Percentiles rank a stretch among this genome's conserved stretches.
Conservation (phyloP, 2,113 vertebrate species). For the Ariopsis seemanni region DNA sequence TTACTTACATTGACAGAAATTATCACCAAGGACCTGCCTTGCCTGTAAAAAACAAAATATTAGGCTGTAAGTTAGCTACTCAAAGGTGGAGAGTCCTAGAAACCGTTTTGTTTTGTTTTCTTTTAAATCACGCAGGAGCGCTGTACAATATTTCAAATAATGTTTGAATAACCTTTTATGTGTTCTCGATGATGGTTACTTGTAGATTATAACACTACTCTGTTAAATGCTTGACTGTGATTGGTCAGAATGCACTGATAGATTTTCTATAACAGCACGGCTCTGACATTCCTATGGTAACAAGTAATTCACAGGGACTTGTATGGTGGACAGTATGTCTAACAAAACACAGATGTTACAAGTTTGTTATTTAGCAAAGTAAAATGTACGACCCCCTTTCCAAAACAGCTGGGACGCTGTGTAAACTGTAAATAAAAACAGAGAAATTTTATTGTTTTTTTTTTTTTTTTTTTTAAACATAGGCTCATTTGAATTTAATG, state of each 20-base stretch:
- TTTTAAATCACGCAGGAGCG: neutral
- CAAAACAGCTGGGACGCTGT: no score
- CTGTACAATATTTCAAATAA: neutral
- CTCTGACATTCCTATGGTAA: neutral
- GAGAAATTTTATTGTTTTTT: no score
- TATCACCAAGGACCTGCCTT: constrained; percentile 85
- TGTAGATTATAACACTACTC: neutral
- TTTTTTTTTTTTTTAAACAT: no score
- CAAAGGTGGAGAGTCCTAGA: neutral
- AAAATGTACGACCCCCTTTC: neutral
- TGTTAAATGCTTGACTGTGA: neutral
- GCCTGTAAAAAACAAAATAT: constrained; percentile 69
- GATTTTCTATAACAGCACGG: neutral
- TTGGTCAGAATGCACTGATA: neutral
- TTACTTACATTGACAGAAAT: constrained; percentile 80
- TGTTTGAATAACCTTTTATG: neutral
- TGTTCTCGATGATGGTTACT: neutral
- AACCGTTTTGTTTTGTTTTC: neutral
- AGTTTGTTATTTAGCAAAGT: neutral
- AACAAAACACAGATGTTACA: neutral
- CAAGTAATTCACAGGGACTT: neutral
- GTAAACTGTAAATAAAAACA: no score
- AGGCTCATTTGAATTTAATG: no score
- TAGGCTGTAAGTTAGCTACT: neutral
- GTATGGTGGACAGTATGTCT: neutral